A percentile compares a stretch with the other conserved stretches of the same genome.
These are phyloP conservation scores for Vicugna pacos DNA, from an alignment of 2,113 vertebrate genomes.

Conservation along the genomic window DNA sequence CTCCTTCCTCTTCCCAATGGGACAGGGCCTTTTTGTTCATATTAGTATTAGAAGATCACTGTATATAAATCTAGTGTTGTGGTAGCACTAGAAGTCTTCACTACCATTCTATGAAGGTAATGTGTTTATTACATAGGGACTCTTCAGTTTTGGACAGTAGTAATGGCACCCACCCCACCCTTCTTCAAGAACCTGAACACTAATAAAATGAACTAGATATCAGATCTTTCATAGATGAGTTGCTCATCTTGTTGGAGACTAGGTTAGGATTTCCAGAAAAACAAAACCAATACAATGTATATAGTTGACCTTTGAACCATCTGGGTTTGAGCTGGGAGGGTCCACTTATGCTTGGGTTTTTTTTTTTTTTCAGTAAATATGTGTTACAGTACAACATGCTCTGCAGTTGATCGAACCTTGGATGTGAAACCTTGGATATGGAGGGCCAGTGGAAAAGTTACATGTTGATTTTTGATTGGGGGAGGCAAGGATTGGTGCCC, in stretches of 20 bases:
- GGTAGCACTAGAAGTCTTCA: neutral
- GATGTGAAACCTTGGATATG: neutral
- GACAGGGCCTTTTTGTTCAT: neutral
- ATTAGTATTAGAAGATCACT: neutral
- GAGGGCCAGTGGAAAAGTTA: neutral
- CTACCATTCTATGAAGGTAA: neutral
- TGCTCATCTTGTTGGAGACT: neutral
- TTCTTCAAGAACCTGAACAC: neutral
- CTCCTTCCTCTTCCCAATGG: neutral
- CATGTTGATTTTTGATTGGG: neutral
- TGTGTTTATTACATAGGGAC: neutral
- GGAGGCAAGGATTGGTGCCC: neutral
- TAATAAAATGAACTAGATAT: neutral
- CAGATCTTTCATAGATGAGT: neutral
- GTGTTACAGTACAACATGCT: neutral
- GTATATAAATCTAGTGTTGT: neutral
- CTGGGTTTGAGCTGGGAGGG: neutral
- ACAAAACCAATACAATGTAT: accelerated
- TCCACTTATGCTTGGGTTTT: neutral
- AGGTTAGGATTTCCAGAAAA: neutral
- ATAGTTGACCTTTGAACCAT: neutral
- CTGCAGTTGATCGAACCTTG: neutral
- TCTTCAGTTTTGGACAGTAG: neutral
- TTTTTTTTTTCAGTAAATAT: neutral
- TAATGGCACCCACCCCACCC: neutral